Evolutionary conservation across 2,888 invertebrate genomes (phyloP).

Genomic region (Dyspetes luteomarginatus): DNA sequence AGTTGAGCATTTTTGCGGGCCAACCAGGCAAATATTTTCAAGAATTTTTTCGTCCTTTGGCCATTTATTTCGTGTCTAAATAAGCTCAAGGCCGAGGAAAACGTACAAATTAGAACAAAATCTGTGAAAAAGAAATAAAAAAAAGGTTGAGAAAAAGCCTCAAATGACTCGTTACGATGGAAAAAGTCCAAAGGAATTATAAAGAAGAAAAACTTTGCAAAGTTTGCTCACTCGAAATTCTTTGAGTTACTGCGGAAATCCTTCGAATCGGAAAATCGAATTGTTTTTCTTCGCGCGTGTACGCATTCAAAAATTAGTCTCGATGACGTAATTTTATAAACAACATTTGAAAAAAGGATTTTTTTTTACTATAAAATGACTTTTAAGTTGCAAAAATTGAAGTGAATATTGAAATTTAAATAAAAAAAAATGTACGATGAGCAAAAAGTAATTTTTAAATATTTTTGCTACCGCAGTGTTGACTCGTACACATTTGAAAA

Average conservation of each 20-base stretch:
- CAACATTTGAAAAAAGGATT: too few species aligned
- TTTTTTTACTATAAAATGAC: too few species aligned
- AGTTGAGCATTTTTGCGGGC: conserved; percentile 43
- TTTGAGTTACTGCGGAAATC: conserved; percentile 9
- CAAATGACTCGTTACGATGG: conserved; percentile 1
- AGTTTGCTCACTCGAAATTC: conserved; percentile 37
- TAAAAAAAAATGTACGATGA: not conserved
- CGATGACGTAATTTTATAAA: too few species aligned
- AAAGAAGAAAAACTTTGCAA: conserved; percentile 23
- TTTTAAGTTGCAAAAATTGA: not conserved
- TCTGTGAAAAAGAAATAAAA: not conserved
- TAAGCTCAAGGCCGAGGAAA: not conserved
- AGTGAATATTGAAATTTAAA: not conserved
- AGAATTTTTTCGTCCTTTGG: conserved; percentile 14
- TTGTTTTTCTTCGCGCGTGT: conserved; percentile 6
- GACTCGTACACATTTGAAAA: conserved; percentile 20
- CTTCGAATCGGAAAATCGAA: conserved; percentile 7
- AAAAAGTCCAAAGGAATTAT: conserved; percentile 21
- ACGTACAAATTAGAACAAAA: not conserved
- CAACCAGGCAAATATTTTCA: conserved; percentile 25
- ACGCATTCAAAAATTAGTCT: not conserved
- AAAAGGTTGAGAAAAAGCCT: not conserved
- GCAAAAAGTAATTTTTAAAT: not conserved
- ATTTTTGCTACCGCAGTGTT: not conserved
- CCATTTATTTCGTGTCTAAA: conserved; percentile 41